Evolutionary conservation across 1,140 invertebrate species (phyloP), one percentile per base, ranked within the genome.

Genomic region (Lordiphosa mommai): DNA sequence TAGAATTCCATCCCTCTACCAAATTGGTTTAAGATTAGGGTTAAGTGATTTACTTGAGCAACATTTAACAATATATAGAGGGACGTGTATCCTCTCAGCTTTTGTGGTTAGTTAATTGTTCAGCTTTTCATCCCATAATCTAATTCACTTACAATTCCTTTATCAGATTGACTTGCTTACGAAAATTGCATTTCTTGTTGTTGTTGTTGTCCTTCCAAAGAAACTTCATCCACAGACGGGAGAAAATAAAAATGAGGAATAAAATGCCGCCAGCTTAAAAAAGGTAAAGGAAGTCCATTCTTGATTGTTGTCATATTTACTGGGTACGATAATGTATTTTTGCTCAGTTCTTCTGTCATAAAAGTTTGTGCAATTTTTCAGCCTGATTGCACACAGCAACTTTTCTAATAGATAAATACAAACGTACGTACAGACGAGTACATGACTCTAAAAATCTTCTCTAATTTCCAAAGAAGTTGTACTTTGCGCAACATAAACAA

Each of bases 251-350:
- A 8, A 9, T 17, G 44, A 33, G 47, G 32, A 63, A 44, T 10
- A 16, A 61, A 68, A 82, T 61, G 58, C 63, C 71, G 53, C 40
- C 52, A 51, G 38, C 36, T 43, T 60, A 57, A 40, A 38, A 36
- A 49, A 27, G 12, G 30, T 7, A 37, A 49, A 51, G 10, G 6
- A 9, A 34, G 36, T 13, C 40, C 40, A 53, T 43, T 41, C 49
- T 55, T 56, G 55, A 69, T 72, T 84, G 51, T 77, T 73, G 76
- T 41, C 44, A 67, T 84, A 70, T 72, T 58, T 77, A 66, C 60
- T 50, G 58, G 53, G 38, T 44, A 40, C 40, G 13, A 53, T 49
- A 64, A 36, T 52, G 41, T 40, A 43, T 43, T 20, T 29, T 49
- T 36, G 36, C 13, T 10, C 9, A 44, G 36, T 27, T 34, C 13